A percentile compares a stretch with the other conserved stretches of the same genome.
These are phyloP conservation scores for Styela plicata DNA, from an alignment of 23 tunicate species.

Conservation along the genomic window DNA sequence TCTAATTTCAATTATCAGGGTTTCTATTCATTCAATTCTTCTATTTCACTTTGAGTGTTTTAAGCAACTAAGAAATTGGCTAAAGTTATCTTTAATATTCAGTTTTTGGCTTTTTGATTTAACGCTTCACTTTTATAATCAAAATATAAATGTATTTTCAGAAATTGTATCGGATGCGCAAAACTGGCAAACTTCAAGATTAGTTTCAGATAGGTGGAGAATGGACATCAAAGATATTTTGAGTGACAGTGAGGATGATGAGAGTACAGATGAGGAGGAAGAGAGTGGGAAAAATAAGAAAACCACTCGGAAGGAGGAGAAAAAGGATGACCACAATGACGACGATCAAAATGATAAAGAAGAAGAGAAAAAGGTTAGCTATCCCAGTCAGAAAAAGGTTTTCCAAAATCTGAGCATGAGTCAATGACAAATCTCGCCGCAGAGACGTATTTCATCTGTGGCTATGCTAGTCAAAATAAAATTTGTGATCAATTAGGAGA, in stretches of 20 bases:
- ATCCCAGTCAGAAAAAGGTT: too few relatives aligned
- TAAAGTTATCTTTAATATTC: too few relatives aligned
- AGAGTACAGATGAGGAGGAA: conserved; percentile 5
- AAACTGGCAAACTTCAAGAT: conserved; percentile 40
- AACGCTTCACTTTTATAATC: background rate
- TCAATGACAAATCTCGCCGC: too few relatives aligned
- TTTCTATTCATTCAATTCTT: too few relatives aligned
- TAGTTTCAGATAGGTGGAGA: conserved; percentile 73
- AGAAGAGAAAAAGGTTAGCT: background rate
- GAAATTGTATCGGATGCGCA: conserved; percentile 26
- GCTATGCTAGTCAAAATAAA: too few relatives aligned
- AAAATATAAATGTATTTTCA: background rate
- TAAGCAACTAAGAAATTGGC: too few relatives aligned
- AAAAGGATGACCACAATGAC: conserved; percentile 2
- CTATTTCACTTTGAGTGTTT: too few relatives aligned
- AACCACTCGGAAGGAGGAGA: background rate
- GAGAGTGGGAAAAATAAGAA: conserved; percentile 9
- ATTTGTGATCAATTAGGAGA: too few relatives aligned
- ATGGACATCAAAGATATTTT: conserved; percentile 51
- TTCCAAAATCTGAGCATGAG: too few relatives aligned
- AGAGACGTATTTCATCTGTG: too few relatives aligned
- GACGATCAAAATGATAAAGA: conserved; percentile 11
- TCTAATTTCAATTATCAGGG: too few relatives aligned
- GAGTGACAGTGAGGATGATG: conserved; percentile 31
- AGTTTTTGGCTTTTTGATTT: background rate